Evolutionary conservation across 2,888 invertebrate species (phyloP), one percentile per base, ranked within the genome.

Genomic region (Drosophila histrio): DNA sequence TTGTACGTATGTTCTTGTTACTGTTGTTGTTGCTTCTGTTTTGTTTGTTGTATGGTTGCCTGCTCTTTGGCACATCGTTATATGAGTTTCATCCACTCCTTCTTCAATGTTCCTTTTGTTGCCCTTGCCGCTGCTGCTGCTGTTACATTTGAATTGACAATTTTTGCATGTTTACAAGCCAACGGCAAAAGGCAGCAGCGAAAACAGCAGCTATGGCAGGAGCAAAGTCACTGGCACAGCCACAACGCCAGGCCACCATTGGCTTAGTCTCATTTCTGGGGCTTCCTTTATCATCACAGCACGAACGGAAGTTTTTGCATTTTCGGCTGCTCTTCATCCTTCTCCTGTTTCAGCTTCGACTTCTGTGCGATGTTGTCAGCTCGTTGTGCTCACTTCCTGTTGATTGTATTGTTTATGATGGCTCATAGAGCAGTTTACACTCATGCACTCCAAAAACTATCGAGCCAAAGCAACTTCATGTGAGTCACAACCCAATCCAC

Each of bases 111-210:
- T 34, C 19, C 15, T 52, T 26, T 13, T 38, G 49, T 22, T 34
- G 32, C 36, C n/a, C n/a, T n/a, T 44, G 24, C 7, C 19, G 36
- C 28, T 39, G 28, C 41, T 17, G 38, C 58, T 66, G 54, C 47
- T 66, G 64, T 52, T 70, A 38, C 68, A 62, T 66, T 74, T 66
- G 74, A 79, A 79, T 79, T 77, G 78, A 74, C 78, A 79, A 79
- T 79, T 79, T 79, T 79, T 77, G 68, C 77, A 74, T 79, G 78
- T 72, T 79, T 79, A 79, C 79, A 77, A 68, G 68, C 60, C 63
- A 68, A 15, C 21, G 61, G 28, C 64, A 54, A 28, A 26, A 26
- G 28, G 28, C 50, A 26, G 17, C 5, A 38, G 36, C 50, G 30
- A 47, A 30, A 15, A 15, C n/a, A 36, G 44, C 26, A 36, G 41